Evolutionary conservation across 2,888 invertebrate genomes (phyloP), one percentile per base, ranked within the genome.

Genomic region (Ptychoptera contaminata): DNA sequence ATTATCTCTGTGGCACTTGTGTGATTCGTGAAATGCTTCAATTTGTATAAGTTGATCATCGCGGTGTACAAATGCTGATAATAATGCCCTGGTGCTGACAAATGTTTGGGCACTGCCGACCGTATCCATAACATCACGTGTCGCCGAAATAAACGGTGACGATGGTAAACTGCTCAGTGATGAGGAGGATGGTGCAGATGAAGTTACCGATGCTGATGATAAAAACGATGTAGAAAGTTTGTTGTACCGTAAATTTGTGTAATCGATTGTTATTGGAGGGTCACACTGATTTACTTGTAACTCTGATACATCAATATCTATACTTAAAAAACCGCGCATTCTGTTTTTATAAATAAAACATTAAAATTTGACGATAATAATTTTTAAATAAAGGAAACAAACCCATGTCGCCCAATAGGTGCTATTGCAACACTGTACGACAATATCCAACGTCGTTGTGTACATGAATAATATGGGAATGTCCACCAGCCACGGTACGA

Each of bases 261-360:
- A 39, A 42, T 40, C 30, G 7, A 14, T 40, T 31, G 31, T 31
- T 37, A 12, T 14, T 48, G 58, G 51, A 35, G 60, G 58, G 56
- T 88, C 87, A 62, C 92, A 92, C 58, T 92, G 92, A 66, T 92
- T 90, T 54, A 87, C 77, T 60, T 85, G 80, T 63, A 86, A 68
- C 51, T 72, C 73, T 48, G 83, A 80, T 58, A 87, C 76, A 67
- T 87, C 85, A 57, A 87, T 77, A 65, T 87, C 87, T 52, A 87
- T 65, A 56, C 78, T 78, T 45, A 80, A 67, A 59, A 77, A 77
- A 38, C 66, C 66, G 39, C 74, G 72, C 52, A 69, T 58, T 46
- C 72, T 73, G 60, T 32, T 32, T 32, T n/a, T 30, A 6, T 30
- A 30, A 30, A 30, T 30, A 6, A 8, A 8, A 32, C 9, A n/a